Evolutionary conservation across 92 coral and sea anemone species (phyloP).

Genomic region (Paragorgia papillata): DNA sequence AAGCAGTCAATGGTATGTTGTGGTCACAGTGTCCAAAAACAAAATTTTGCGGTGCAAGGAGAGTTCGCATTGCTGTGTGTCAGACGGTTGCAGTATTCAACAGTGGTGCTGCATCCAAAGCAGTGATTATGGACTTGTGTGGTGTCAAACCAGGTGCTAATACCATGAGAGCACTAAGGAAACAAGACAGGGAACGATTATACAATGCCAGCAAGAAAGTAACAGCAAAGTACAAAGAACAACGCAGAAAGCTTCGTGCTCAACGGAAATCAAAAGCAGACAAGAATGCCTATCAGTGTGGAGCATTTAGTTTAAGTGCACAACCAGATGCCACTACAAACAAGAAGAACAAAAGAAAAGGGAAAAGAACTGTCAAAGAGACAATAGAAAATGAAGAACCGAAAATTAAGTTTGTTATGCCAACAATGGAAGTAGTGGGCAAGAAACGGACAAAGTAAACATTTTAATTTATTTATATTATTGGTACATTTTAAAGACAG

Average conservation of each 20-base stretch:
- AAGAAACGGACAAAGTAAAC: background rate
- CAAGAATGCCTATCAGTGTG: constrained; percentile 37
- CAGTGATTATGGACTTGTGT: no score
- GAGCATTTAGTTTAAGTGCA: constrained; percentile 40
- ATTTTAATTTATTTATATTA: background rate
- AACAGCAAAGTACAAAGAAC: constrained; percentile 45
- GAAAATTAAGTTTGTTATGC: constrained; percentile 37
- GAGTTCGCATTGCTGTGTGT: no score
- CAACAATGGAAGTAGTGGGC: constrained; percentile 34
- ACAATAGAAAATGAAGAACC: no score
- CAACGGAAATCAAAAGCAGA: constrained; percentile 46
- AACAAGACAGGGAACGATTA: constrained; percentile 46
- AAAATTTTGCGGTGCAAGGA: no score
- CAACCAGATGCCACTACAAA: constrained; percentile 25
- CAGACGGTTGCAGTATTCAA: no score
- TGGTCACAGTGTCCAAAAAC: no score
- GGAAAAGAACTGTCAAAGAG: constrained; percentile 28
- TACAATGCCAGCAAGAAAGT: constrained; percentile 56
- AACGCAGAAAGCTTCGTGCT: constrained; percentile 42
- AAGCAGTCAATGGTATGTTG: no score
- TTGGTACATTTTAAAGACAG: background rate
- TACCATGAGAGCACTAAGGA: constrained; percentile 51
- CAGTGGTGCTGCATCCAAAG: no score
- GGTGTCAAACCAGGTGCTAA: constrained; percentile 49
- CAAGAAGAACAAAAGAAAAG: constrained; percentile 13